Conservation (phyloP, 2,888 invertebrate genomes). For the Halocaridina rubra region DNA sequence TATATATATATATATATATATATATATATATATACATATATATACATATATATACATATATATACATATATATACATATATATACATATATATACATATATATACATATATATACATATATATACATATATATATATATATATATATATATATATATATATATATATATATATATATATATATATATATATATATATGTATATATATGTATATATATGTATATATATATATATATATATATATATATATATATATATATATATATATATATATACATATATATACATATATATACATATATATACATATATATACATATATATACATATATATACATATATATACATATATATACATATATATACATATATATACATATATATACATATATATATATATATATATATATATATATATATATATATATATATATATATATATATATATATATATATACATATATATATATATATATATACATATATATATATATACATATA, state of each 20-base stretch:
- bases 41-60: constrained; percentile 41
- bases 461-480: not conserved
- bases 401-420: not conserved
- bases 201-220: not conserved
- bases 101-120: not conserved
- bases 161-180: not conserved
- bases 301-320: not conserved
- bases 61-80: constrained; percentile 59
- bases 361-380: not conserved
- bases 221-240: not conserved
- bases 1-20: not conserved
- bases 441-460: not conserved
- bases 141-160: not conserved
- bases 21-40: constrained; percentile 22
- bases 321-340: not conserved
- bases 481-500: not conserved
- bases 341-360: not conserved
- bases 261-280: not conserved
- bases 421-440: not conserved
- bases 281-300: not conserved
- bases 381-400: not conserved
- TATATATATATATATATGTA: not conserved
- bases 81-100: constrained; percentile 24
- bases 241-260: not conserved
- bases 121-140: not conserved